Evolutionary conservation across 1,140 invertebrate species (phyloP).

Genomic region (Orussus abietinus): DNA sequence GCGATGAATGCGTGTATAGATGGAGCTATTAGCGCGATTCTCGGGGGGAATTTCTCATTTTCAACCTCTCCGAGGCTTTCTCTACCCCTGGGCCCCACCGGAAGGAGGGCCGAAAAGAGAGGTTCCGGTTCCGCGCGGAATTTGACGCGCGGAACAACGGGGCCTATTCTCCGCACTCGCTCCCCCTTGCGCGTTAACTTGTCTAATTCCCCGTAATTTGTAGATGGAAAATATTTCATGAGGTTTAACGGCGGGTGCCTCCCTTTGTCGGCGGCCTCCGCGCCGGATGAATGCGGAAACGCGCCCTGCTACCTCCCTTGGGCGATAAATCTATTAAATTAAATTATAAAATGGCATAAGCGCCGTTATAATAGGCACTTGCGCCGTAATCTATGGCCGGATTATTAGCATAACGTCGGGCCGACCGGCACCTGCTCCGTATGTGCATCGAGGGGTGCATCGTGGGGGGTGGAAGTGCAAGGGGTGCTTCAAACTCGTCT

Average conservation of each 20-base stretch:
- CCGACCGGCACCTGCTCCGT: constrained; percentile 21
- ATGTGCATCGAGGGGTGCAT: constrained; percentile 4
- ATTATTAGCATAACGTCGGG: constrained; percentile 40
- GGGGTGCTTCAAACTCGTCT: constrained; percentile 6
- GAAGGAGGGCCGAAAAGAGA: not conserved
- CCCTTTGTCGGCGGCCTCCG: constrained; percentile 15
- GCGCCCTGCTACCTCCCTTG: constrained; percentile 25
- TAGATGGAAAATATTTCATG: constrained; percentile 31
- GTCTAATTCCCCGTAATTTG: constrained; percentile 44
- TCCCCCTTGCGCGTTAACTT: constrained; percentile 17
- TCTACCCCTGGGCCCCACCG: not conserved
- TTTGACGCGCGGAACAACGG: no score
- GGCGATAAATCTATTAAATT: constrained; percentile 38
- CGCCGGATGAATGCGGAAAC: constrained; percentile 7
- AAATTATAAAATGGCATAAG: constrained; percentile 40
- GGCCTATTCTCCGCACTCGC: no score
- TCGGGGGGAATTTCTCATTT: no score
- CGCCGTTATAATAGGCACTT: constrained; percentile 36
- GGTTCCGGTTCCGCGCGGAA: constrained; percentile 2
- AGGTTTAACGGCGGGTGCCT: constrained; percentile 25
- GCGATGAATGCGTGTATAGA: no score
- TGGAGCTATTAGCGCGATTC: constrained; percentile 3
- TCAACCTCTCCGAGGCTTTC: constrained; percentile 4
- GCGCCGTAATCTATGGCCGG: constrained; percentile 29
- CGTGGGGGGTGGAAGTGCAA: constrained; percentile 1